Percentiles rank a stretch among this genome's conserved stretches.
Conservation (phyloP, 2,113 vertebrate genomes). For the Elgaria multicarinata region DNA sequence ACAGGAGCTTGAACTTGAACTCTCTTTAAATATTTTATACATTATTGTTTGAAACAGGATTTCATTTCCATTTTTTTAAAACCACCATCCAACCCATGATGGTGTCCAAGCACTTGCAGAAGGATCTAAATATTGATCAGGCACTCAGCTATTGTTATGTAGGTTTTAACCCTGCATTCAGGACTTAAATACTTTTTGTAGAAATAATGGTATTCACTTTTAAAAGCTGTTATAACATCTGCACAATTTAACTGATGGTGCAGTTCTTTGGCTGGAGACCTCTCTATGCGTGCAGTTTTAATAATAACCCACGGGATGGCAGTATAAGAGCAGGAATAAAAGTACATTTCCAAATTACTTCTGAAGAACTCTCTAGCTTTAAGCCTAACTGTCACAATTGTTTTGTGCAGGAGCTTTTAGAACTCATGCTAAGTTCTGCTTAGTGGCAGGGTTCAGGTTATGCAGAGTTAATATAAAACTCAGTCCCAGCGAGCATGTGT, state of each 20-base stretch:
- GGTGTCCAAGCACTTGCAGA: not conserved
- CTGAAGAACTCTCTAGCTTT: not conserved
- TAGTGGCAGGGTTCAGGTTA: not conserved
- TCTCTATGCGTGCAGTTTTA: not conserved
- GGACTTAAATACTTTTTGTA: not conserved
- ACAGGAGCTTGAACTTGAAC: not conserved
- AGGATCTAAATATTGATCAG: not conserved
- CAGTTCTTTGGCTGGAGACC: not conserved
- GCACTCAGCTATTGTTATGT: not conserved
- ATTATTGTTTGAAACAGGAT: not conserved
- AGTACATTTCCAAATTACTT: not conserved
- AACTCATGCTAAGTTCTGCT: not conserved
- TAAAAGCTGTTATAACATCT: not conserved
- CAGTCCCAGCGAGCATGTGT: not conserved
- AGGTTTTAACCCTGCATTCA: not conserved
- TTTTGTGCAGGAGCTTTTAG: not conserved
- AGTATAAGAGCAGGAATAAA: constrained; percentile 58
- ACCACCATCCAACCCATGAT: not conserved
- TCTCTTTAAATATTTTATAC: not conserved
- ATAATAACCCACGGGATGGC: constrained; percentile 59
- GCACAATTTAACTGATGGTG: not conserved
- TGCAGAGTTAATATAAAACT: not conserved
- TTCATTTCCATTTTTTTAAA: not conserved
- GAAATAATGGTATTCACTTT: not conserved
- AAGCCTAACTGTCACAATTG: not conserved